Evolutionary conservation across 2,888 invertebrate species (phyloP).

Genomic region (Mesoligia furuncula): DNA sequence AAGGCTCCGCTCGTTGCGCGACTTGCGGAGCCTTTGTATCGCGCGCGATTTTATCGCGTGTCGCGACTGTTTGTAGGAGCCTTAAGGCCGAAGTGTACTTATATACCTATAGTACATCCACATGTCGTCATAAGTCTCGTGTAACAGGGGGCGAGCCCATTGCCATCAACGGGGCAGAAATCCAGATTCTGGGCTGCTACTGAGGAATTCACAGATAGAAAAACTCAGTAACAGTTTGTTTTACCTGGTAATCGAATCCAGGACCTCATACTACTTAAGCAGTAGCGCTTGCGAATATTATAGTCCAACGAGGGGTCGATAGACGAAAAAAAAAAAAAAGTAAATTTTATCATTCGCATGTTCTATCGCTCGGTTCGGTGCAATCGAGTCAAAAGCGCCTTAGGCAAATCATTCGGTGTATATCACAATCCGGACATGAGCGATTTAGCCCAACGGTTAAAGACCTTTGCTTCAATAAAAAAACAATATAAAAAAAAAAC

Average conservation of each 20-base stretch:
- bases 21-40: too few species aligned
- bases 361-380: constrained; percentile 67
- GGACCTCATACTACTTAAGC: neutral
- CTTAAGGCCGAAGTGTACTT: neutral
- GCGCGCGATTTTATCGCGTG: too few species aligned
- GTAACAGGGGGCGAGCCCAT: neutral
- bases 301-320: too few species aligned
- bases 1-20: too few species aligned
- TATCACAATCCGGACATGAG: constrained; percentile 76
- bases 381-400: constrained; percentile 67
- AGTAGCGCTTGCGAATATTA: neutral
- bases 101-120: too few species aligned
- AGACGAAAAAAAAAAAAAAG: too few species aligned
- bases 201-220: neutral
- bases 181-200: neutral
- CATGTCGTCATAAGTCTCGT: neutral
- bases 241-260: neutral
- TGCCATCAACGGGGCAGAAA: neutral
- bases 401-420: constrained; percentile 73
- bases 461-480: constrained; percentile 73
- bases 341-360: constrained; percentile 13
- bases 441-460: constrained; percentile 80
- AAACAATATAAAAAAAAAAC: constrained; percentile 43
- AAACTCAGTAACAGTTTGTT: neutral
- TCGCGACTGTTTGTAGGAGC: too few species aligned